phyloP scores from a whole-genome alignment of 2,113 vertebrate species.

The Sylvietta virens region DNA sequence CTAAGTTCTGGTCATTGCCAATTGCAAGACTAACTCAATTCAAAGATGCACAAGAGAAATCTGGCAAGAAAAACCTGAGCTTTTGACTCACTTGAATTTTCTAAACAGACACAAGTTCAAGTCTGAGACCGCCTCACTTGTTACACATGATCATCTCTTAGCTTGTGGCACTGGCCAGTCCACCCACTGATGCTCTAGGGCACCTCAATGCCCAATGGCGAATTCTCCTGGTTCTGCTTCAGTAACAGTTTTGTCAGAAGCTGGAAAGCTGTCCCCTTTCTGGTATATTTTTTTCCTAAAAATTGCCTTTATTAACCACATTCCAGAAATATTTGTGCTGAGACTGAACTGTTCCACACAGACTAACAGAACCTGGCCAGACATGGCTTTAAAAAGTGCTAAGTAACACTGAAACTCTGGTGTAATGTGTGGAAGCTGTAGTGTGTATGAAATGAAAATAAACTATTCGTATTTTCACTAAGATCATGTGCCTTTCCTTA shows the following conservation, averaged over 20 bases:
- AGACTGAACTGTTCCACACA: not conserved
- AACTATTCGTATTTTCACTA: not conserved
- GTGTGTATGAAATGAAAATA: not conserved
- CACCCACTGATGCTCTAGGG: not conserved
- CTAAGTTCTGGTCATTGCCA: not conserved
- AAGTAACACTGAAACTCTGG: not conserved
- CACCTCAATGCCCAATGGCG: not conserved
- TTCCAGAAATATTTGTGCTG: not conserved
- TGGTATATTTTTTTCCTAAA: not conserved
- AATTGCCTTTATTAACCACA: not conserved
- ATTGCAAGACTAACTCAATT: rapidly evolving
- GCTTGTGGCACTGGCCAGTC: too few species aligned
- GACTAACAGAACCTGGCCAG: not conserved
- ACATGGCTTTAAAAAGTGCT: not conserved
- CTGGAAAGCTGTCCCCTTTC: not conserved
- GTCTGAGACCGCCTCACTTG: not conserved
- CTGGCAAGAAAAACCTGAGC: not conserved
- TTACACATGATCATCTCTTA: not conserved
- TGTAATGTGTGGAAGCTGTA: not conserved
- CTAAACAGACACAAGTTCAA: not conserved
- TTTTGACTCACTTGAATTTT: not conserved
- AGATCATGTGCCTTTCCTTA: not conserved
- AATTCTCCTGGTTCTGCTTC: not conserved
- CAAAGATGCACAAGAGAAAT: not conserved
- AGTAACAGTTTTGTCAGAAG: not conserved